These are phyloP conservation scores for Casuarius casuarius DNA, from an alignment of 2,113 vertebrate species.

Conservation along the genomic window DNA sequence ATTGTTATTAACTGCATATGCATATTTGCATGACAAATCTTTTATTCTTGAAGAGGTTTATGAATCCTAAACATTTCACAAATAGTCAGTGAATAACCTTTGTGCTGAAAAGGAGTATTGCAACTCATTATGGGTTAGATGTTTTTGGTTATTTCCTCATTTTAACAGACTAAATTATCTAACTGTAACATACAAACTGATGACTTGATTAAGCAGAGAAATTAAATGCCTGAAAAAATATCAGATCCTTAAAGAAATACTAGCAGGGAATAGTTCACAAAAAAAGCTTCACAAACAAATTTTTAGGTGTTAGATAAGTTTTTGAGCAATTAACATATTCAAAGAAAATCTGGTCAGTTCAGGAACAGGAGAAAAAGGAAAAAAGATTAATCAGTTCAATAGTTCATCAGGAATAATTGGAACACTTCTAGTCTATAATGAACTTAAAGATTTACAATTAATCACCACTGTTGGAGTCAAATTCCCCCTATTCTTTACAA, in stretches of 20 bases:
- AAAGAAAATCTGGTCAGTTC: background rate
- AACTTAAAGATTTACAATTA: background rate
- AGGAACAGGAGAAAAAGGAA: background rate
- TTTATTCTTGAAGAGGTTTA: constrained; percentile 15
- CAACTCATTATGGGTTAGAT: constrained; percentile 1
- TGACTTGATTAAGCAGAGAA: background rate
- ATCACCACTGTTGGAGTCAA: background rate
- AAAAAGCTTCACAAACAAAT: background rate
- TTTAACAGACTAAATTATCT: constrained; percentile 8
- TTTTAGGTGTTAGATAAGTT: background rate
- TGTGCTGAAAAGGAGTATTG: background rate
- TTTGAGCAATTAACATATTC: background rate
- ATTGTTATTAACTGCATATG: background rate
- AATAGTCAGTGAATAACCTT: constrained; percentile 18
- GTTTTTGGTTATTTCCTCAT: constrained; percentile 1
- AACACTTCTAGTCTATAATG: background rate
- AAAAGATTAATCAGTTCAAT: background rate
- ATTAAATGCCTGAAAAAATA: background rate
- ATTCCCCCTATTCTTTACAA: background rate
- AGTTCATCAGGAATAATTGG: background rate
- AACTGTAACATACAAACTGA: background rate
- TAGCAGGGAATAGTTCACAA: background rate
- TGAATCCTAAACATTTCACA: background rate
- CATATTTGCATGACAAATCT: background rate
- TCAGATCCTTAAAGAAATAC: background rate